Base-by-base conservation (phyloP, 2,888 invertebrate species). In the Notodonta ziczac region DNA sequence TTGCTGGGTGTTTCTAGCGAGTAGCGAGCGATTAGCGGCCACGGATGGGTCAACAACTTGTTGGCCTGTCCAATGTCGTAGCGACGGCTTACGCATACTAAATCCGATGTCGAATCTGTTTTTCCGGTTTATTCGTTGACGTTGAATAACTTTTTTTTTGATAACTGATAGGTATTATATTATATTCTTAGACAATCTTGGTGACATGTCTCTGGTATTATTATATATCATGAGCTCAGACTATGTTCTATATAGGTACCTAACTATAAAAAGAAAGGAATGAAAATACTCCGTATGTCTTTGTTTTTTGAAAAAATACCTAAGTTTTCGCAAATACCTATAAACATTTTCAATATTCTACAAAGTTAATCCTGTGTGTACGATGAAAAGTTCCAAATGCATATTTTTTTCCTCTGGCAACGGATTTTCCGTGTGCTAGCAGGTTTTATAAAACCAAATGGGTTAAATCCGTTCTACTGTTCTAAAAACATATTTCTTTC, bases 21-120 rank as follows among this genome's bases (percentile, higher is more conserved):
- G 72, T 70, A 67, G 58, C 63, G 52, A 70, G 54, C 60, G 72
- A 72, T 72, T 73, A 68, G 53, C 59, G 53, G 54, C 60, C 62
- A 60, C 64, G 59, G 65, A 72, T 66, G 62, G 67, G 60, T 59
- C 70, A 67, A 70, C 60, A 64, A 66, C 64, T 67, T 68, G 62
- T 64, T 62, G 56, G 39, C 7, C 57, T 62, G 55, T 55, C 65
- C 60, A 59, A 58, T 71, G 57, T 65, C 56, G 46, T 57, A 51
- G 57, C 52, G 65, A 67, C 62, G 24, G 39, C 57, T 59, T 57
- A 58, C 52, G 67, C 63, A 71, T 71, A 69, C 48, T 70, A 66
- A 74, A 65, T 60, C 46, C 56, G 61, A 62, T 60, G 56, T 68
- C 68, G 40, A 58, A 54, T 24, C n/a, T 44, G 51, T 59, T 51